A percentile compares a stretch with the other conserved stretches of the same genome.
Conservation (phyloP, 2,888 invertebrate species). For the Sesamia inferens region DNA sequence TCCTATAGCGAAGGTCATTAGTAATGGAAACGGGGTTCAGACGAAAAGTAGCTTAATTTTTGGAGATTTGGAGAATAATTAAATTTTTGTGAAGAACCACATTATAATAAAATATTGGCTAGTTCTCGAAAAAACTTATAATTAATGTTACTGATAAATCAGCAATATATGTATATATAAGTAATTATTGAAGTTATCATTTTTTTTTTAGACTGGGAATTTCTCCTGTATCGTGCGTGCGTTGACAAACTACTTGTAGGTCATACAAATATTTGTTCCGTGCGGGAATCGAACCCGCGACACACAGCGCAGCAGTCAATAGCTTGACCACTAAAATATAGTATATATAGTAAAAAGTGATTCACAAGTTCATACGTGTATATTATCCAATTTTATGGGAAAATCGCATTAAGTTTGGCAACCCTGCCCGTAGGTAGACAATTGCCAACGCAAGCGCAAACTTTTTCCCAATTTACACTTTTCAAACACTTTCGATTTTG, state of each 20-base stretch:
- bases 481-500: slow-evolving; percentile 81
- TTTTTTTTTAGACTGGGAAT: no score
- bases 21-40: slow-evolving; percentile 15
- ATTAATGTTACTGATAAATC: background rate
- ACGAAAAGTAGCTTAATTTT: slow-evolving; percentile 6
- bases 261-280: no score
- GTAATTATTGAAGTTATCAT: no score
- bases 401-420: slow-evolving; percentile 21
- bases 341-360: background rate
- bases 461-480: slow-evolving; percentile 76
- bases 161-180: no score
- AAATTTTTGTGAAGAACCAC: background rate
- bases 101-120: background rate
- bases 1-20: slow-evolving; percentile 45
- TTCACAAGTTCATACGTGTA: background rate
- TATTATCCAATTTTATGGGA: slow-evolving; percentile 13
- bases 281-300: no score
- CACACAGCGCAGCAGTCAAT: no score
- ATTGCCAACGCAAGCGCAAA: slow-evolving; percentile 55
- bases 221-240: no score
- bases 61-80: background rate
- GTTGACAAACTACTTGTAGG: no score
- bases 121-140: background rate
- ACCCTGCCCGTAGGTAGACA: slow-evolving; percentile 51
- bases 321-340: no score